Base-by-base conservation (phyloP, 2,888 invertebrate genomes). In the Stratiomys singularior region DNA sequence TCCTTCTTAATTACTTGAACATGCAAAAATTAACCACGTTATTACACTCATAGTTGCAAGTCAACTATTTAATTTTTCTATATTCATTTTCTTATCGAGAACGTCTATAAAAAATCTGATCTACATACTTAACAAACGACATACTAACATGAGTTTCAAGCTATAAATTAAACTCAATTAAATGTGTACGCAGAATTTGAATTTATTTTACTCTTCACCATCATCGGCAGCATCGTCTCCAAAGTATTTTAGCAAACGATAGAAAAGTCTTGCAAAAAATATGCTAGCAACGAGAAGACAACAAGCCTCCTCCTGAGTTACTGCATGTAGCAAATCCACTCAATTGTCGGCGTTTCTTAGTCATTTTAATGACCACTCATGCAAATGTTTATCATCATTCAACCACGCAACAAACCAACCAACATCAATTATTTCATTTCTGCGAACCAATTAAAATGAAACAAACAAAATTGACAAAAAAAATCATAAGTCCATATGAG, bases 81-180 rank as follows among this genome's bases (percentile, higher is more conserved):
- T n/a, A n/a, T n/a, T n/a, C n/a, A n/a, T n/a, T 37, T 37, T 37
- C 5, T 37, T 37, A 37, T 37, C n/a, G n/a, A n/a, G n/a, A n/a
- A n/a, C n/a, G 37, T 37, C 37, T 37, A 37, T 37, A 37, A 52
- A 52, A 52, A 52, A 52, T 52, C 52, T 52, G 52, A 52, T 52
- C 52, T n/a, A 37, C 37, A 37, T 37, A 37, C 37, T 52, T 52
- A 52, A n/a, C n/a, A n/a, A 52, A 18, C 15, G 52, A 52, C 23
- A 60, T n/a, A 25, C 23, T 60, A 25, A 25, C 21, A 60, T 5
- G 23, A 25, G 9, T 23, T 25, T 5, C 52, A 0, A 11, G 18
- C 60, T 23, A 25, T 11, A 60, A 60, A 60, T 60, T 60, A 60
- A 60, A 60, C 60, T 60, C 60, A 60, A 60, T 60, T 60, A 60